Evolutionary conservation across 1,140 invertebrate genomes (phyloP).

Genomic region (Campoletis sonorensis): DNA sequence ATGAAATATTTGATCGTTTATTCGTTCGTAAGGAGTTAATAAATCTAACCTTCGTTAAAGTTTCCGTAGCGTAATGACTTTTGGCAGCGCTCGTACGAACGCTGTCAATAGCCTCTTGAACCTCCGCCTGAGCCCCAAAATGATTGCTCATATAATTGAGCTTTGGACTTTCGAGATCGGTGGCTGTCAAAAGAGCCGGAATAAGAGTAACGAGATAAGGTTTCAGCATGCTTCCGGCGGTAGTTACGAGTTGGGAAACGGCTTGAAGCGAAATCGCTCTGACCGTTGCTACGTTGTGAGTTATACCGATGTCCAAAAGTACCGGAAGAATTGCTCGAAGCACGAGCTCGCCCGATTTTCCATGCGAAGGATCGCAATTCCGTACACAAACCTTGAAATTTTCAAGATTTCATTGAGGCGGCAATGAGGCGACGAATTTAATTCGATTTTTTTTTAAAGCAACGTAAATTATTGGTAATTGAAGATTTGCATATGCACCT

Average conservation of each 20-base stretch:
- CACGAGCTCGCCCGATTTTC: constrained; percentile 87
- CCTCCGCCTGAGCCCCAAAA: constrained; percentile 80
- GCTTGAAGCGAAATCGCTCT: constrained; percentile 88
- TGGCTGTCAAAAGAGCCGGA: constrained; percentile 88
- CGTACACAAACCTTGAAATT: constrained; percentile 83
- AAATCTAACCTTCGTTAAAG: constrained; percentile 84
- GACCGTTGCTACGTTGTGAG: constrained; percentile 87
- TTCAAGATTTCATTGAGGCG: too few species aligned
- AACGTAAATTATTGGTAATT: too few species aligned
- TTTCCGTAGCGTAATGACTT: constrained; percentile 91
- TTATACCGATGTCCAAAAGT: constrained; percentile 87
- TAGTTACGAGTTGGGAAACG: constrained; percentile 88
- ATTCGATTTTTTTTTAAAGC: too few species aligned
- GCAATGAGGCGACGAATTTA: too few species aligned
- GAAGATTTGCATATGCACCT: constrained; percentile 75
- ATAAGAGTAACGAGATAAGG: constrained; percentile 89
- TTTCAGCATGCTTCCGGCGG: constrained; percentile 86
- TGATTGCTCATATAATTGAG: constrained; percentile 88
- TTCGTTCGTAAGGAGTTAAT: constrained; percentile 39
- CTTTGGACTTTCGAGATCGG: constrained; percentile 88
- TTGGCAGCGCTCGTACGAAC: constrained; percentile 86
- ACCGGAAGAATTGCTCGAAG: constrained; percentile 87
- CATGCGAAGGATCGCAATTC: constrained; percentile 85
- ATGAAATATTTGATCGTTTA: not conserved
- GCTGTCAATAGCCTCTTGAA: constrained; percentile 86